Evolutionary conservation across 2,888 invertebrate species (phyloP), one percentile per base, ranked within the genome.

Genomic region (Archaeoteleia sp.): DNA sequence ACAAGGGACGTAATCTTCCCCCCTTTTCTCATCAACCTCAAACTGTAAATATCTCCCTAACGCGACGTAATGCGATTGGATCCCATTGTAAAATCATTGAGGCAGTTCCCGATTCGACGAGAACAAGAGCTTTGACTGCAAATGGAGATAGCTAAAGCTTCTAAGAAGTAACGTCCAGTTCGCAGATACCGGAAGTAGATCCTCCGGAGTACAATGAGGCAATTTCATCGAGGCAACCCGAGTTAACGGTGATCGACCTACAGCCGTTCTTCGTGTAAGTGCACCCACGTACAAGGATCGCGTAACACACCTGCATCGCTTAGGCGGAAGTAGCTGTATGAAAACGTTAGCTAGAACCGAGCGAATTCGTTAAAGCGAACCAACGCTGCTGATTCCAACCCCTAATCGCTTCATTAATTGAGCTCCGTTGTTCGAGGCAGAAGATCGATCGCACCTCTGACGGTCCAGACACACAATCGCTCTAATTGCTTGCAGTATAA

Each of bases 221-320:
- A 58, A 68, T 58, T 68, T 63, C 45, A 39, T 42, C 27, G 58
- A 40, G 23, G 15, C 17, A 63, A 60, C 53, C 25, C 49, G 48
- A 57, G 62, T 62, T 68, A 63, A 60, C 63, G 54, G 68, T 60
- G 60, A 68, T 68, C 62, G 61, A 60, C 54, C 58, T 37, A 51
- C 48, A 37, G 48, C 34, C 40, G 49, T 51, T 29, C n/a, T 32
- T 40, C 27, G 46, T 43, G 29, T 29, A 46, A 45, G 13, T 48
- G 42, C 45, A 45, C 54, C 27, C 32, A 60, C 54, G 43, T 37
- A 42, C 12, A 32, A 14, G 32, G 10, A 14, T 35, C 12, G 14
- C 29, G 35, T 37, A 42, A 43, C 54, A 43, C 43, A 43, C 43
- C 34, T 54, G 43, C 43, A 43, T 14, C 35, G 2, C 10, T 60